Evolutionary conservation across 2,797 vertebrate genomes (phyloP), one percentile per base, ranked within the genome.

Genomic region (Hozukius guyotensis): DNA sequence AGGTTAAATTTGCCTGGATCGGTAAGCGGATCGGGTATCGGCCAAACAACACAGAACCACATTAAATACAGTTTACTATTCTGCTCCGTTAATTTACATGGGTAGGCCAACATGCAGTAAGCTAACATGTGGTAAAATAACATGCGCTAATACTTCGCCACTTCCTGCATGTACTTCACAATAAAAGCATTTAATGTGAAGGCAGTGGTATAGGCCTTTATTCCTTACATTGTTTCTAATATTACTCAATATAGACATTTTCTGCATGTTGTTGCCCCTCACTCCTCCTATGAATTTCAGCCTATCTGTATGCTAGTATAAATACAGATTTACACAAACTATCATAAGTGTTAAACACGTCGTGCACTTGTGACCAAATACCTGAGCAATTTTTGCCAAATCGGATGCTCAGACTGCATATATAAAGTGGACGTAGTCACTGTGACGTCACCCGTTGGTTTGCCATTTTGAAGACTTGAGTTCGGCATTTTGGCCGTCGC

Each of bases 21-120:
- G 0, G 14, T 8, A 57, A 27, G 14, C 5, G 1, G 12, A 31
- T 46, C 5, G 0, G 6, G 12, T 46, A 12, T n/a, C 7, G 1
- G 24, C 7, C 0, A 57, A 56, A 36, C 3, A 10, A 25, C 13
- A n/a, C 25, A 3, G 3, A 53, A 67, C 29, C 14, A 46, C 14
- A 38, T 38, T 5, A 59, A 52, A 29, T 61, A 24, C n/a, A 60
- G 27, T 36, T 38, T 79, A 5, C 20, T 70, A 9, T 38, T 32
- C 25, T 52, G 11, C 36, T 32, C 5, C 1, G 5, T 42, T 32
- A 52, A 4, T 22, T 29, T 5, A 27, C 9, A 49, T 11, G 2
- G 8, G 18, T 4, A 14, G n/a, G 22, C 22, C 12, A 32, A 14
- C 2, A 10, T 49, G 11, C 6, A 1, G 42, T 46, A 18, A 46